Base-by-base conservation (phyloP, 2,113 vertebrate species). In the Tetraodon nigroviridis region DNA sequence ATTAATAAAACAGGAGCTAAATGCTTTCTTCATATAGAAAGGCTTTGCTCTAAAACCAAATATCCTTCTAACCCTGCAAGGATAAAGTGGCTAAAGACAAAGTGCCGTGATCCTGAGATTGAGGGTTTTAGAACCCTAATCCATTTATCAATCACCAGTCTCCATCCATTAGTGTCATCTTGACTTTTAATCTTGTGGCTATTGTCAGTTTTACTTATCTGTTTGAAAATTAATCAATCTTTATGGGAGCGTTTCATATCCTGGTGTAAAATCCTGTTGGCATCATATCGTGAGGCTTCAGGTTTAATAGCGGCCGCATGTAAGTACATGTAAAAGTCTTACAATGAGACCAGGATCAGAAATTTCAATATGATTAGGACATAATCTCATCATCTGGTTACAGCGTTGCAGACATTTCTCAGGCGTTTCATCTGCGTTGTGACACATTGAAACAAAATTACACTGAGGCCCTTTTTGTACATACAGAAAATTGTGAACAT, bases 161-260 rank as follows among this genome's bases (percentile, higher is more conserved):
- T 58, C 56, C 78, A 80, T 83, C 82, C 73, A 84, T 87, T 75
- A 83, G 63, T 58, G 77, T 81, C 83, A 79, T 56, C 75, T 13
- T 15, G 42, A 47, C 71, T 74, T 74, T 76, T 76, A 73, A 84
- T 79, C 66, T 60, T 2, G 50, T 70, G 78, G 70, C 68, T 76
- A 79, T 65, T 73, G 81, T 80, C 80, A 66, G 55, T 69, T 81
- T 81, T 58, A 67, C 69, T 81, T 79, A 76, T 82, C 79, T 72
- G 46, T 55, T 51, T 42, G 29, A 55, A 24, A 62, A 59, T 69
- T 74, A 82, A 87, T 87, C 79, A 82, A 64, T 82, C 73, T 45
- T 41, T 73, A 62, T 51, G 59, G 59, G 55, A 63, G 75, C 73
- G 59, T 82, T 69, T 73, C 64, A 81, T 61, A 50, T 47, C 69